Conservation (phyloP, 2,113 vertebrate genomes). For the Nycticebus coucang region DNA sequence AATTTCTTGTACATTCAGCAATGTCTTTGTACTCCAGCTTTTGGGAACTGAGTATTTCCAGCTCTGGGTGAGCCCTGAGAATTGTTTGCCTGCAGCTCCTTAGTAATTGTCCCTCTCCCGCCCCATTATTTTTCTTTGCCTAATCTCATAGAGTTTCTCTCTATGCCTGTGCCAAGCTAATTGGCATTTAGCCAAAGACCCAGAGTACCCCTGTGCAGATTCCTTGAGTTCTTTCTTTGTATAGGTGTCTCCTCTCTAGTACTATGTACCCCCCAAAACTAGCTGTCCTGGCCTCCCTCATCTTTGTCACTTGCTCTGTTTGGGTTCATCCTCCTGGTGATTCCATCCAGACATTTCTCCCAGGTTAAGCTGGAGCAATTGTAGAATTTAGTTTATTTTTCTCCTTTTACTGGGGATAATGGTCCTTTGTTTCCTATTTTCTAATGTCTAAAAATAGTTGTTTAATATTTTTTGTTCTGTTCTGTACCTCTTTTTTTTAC, state of each 20-base stretch:
- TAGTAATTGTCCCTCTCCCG: too few species aligned
- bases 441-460: neutral
- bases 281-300: neutral
- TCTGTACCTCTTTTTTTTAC: neutral
- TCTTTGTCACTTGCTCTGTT: neutral
- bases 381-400: neutral
- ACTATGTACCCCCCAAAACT: neutral
- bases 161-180: neutral
- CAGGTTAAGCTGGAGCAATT: neutral
- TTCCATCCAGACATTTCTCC: neutral
- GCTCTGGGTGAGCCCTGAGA: neutral
- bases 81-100: neutral
- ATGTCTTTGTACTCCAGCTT: neutral
- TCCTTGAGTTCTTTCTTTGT: neutral
- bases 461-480: neutral
- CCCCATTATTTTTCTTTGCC: neutral
- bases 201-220: neutral
- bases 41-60: neutral
- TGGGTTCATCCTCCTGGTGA: neutral
- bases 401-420: neutral
- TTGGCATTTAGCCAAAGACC: neutral
- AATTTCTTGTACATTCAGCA: neutral
- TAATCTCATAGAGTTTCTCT: neutral
- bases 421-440: neutral
- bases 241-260: neutral